phyloP scores from a whole-genome alignment of 2,113 vertebrate species.

The Megaleporinus macrocephalus region DNA sequence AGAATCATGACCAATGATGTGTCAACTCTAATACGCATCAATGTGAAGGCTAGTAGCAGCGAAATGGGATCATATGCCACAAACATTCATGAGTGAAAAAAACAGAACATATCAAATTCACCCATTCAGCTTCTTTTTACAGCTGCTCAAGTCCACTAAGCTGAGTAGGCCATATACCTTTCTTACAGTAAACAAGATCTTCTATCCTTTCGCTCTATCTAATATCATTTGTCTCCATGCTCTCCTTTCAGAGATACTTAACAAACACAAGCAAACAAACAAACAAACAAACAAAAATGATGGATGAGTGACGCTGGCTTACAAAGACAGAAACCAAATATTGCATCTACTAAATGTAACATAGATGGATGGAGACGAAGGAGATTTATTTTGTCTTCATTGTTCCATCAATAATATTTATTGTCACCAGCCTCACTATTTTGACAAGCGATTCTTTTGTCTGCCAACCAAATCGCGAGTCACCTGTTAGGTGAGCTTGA shows the following conservation, averaged over 20 bases:
- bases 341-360: background rate
- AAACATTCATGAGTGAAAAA: conserved; percentile 35
- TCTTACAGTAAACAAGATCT: background rate
- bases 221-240: background rate
- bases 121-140: background rate
- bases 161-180: background rate
- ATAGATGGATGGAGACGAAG: background rate
- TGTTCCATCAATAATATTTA: background rate
- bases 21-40: conserved; percentile 59
- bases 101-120: background rate
- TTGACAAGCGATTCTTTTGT: conserved; percentile 10
- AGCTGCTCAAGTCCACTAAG: background rate
- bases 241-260: background rate
- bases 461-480: conserved; percentile 7
- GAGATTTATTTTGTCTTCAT: background rate
- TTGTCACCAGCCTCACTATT: background rate
- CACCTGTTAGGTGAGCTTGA: conserved; percentile 64
- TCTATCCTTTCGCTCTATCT: background rate
- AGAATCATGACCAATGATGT: conserved; percentile 51
- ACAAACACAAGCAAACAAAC: conserved; percentile 5
- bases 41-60: conserved; percentile 24
- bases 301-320: background rate
- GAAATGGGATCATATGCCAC: conserved; percentile 27
- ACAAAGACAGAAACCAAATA: conserved; percentile 3
- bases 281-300: background rate